Conservation (phyloP, 2,797 vertebrate species). For the Orestias chungarensis region DNA sequence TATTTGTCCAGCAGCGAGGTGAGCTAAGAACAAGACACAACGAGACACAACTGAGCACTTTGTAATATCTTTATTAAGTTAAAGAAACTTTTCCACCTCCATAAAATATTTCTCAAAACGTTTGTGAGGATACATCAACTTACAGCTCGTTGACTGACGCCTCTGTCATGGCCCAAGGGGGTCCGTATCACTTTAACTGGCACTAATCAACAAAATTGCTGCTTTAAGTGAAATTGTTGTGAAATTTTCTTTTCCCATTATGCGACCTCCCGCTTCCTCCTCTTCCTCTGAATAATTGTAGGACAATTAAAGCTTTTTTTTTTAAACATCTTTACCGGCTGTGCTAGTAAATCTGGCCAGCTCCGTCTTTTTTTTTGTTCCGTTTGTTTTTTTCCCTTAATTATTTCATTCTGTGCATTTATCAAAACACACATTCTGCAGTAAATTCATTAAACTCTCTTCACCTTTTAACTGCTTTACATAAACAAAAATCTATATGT, state of each 20-base stretch:
- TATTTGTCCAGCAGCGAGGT: neutral
- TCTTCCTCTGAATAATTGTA: too few relatives aligned
- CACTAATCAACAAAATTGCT: too few relatives aligned
- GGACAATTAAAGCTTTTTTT: neutral
- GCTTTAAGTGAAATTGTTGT: too few relatives aligned
- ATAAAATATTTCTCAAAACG: too few relatives aligned
- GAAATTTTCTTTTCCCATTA: neutral
- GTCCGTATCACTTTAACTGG: too few relatives aligned
- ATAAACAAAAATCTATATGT: constrained; percentile 39
- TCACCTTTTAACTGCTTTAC: constrained; percentile 24
- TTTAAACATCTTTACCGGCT: neutral
- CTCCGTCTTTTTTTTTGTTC: neutral
- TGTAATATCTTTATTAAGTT: too few relatives aligned
- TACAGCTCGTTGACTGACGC: too few relatives aligned
- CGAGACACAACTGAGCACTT: neutral
- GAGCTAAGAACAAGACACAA: neutral
- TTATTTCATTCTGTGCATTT: neutral
- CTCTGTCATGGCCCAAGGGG: too few relatives aligned
- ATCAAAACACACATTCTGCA: constrained; percentile 8
- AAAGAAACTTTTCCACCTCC: too few relatives aligned
- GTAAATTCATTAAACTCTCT: constrained; percentile 6
- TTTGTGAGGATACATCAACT: too few relatives aligned
- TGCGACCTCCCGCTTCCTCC: too few relatives aligned
- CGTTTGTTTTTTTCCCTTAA: neutral
- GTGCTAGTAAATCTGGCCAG: neutral